Evolutionary conservation across 2,113 vertebrate genomes (phyloP).

Genomic region (Speoplatyrhinus poulsoni): DNA sequence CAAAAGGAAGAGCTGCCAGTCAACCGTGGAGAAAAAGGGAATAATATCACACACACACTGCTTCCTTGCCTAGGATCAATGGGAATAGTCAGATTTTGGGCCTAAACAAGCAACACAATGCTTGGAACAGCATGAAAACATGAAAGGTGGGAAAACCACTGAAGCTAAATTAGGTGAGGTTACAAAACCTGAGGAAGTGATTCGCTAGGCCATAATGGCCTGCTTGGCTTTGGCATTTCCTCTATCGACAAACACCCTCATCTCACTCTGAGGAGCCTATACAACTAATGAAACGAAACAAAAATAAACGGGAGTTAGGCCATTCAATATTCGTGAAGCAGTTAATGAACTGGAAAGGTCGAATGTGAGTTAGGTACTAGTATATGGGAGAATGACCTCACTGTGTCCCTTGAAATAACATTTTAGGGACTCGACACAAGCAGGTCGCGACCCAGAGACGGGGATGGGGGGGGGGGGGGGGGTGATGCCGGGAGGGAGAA

Average conservation of each 20-base stretch:
- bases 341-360: not conserved
- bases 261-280: conserved; percentile 23
- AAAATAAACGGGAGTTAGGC: not conserved
- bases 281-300: not conserved
- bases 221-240: conserved; percentile 46
- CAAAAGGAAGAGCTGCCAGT: no score
- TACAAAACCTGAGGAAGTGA: conserved; percentile 54
- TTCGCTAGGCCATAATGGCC: conserved; percentile 29
- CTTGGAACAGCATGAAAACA: conserved; percentile 20
- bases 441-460: conserved; percentile 1
- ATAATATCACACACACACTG: conserved; percentile 35
- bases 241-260: conserved; percentile 26
- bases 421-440: conserved; percentile 22
- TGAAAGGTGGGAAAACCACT: conserved; percentile 24
- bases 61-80: conserved; percentile 42
- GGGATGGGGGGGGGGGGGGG: conserved; percentile 8
- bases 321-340: not conserved
- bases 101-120: conserved; percentile 14
- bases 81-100: conserved; percentile 22
- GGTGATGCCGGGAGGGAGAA: conserved; percentile 41
- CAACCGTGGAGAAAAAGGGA: conserved; percentile 29
- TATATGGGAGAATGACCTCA: not conserved
- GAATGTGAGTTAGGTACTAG: not conserved
- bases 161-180: conserved; percentile 23
- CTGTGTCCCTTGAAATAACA: not conserved